Conservation (phyloP, 2,888 invertebrate genomes). For the Melieria picta region DNA sequence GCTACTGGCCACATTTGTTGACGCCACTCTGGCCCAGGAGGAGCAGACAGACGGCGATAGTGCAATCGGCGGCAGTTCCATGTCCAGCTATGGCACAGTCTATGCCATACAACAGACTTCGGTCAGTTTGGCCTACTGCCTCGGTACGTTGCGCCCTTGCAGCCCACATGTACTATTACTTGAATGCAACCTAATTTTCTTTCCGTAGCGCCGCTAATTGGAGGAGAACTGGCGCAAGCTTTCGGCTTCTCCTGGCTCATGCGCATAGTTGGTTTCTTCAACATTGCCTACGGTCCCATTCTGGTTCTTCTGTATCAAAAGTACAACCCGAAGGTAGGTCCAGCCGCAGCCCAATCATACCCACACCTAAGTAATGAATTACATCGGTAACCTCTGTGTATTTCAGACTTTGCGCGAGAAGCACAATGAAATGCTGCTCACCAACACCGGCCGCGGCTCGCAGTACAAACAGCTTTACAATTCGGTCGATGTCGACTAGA, state of each 20-base stretch:
- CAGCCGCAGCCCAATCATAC: too few relatives aligned
- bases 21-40: slow-evolving; percentile 65
- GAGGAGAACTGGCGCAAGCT: slow-evolving; percentile 75
- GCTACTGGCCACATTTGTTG: slow-evolving; percentile 78
- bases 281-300: slow-evolving; percentile 76
- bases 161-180: not conserved
- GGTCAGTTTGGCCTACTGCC: slow-evolving; percentile 81
- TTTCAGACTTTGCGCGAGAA: slow-evolving; percentile 53
- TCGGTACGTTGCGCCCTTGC: slow-evolving; percentile 68
- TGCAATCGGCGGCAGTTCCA: slow-evolving; percentile 44
- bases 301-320: slow-evolving; percentile 66
- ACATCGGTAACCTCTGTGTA: not conserved
- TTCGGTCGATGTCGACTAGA: slow-evolving; percentile 58
- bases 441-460: slow-evolving; percentile 50
- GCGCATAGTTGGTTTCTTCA: slow-evolving; percentile 75
- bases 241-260: slow-evolving; percentile 82
- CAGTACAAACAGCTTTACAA: slow-evolving; percentile 64
- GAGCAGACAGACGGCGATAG: slow-evolving; percentile 44
- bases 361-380: not conserved
- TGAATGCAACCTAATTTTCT: not conserved
- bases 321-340: slow-evolving; percentile 60
- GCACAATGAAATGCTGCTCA: slow-evolving; percentile 60
- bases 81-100: slow-evolving; percentile 79
- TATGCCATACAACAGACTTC: slow-evolving; percentile 86
- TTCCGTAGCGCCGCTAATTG: slow-evolving; percentile 75